Percentiles rank a stretch among this genome's conserved stretches.
These are phyloP conservation scores for Neoascia interrupta DNA, from an alignment of 2,888 invertebrate genomes.

Conservation along the genomic window DNA sequence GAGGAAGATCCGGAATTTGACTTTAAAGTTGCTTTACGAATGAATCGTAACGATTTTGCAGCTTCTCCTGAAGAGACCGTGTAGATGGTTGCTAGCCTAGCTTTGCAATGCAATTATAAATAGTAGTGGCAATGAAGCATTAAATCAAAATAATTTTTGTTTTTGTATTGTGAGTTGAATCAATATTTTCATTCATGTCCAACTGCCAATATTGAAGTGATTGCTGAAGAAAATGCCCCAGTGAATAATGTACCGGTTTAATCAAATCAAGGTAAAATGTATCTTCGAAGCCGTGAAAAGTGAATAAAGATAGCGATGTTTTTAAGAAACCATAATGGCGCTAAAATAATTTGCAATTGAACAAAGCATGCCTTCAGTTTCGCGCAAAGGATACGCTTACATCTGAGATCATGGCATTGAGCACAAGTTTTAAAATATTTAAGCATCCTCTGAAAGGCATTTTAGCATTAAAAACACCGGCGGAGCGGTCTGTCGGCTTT, in stretches of 20 bases:
- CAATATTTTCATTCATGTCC: neutral
- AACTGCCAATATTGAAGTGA: neutral
- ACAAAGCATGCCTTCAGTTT: slow-evolving; percentile 5
- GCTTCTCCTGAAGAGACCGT: slow-evolving; percentile 7
- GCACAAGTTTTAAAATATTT: slow-evolving; percentile 2
- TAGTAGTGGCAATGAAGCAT: neutral
- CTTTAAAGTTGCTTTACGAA: slow-evolving; percentile 25
- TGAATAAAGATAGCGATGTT: slow-evolving; percentile 10
- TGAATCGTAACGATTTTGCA: slow-evolving; percentile 6
- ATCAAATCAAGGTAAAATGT: neutral
- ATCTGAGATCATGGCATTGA: slow-evolving; percentile 12
- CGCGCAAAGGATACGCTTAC: slow-evolving; percentile 6
- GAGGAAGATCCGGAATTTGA: slow-evolving; percentile 37
- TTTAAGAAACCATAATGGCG: slow-evolving; percentile 11
- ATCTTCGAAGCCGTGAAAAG: neutral
- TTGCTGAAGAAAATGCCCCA: neutral
- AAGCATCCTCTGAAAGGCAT: no score
- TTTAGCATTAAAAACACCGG: no score
- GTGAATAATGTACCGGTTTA: slow-evolving; percentile 1
- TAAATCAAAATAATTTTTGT: neutral
- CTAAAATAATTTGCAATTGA: slow-evolving; percentile 8
- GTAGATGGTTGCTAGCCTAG: slow-evolving; percentile 8
- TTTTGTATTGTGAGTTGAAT: neutral
- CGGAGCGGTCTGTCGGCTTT: no score
- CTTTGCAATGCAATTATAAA: no score